Conservation (phyloP, 2,797 vertebrate genomes). For the Holocentrus rufus region DNA sequence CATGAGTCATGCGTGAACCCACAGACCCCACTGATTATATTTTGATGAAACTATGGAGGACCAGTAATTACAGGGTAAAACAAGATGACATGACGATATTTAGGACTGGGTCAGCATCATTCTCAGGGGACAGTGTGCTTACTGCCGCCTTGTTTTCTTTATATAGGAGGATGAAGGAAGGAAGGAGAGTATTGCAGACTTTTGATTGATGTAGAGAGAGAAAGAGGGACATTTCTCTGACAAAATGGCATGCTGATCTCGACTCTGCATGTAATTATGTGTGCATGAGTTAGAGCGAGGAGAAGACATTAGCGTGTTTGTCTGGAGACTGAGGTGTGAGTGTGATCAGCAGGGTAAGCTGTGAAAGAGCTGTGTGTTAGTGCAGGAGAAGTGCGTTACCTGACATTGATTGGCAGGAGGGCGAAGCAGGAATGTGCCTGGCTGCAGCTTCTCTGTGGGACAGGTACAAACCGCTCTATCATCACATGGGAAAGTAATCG, state of each 20-base stretch:
- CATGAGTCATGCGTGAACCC: too few species aligned
- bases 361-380: constrained; percentile 40
- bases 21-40: too few species aligned
- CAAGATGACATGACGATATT: constrained; percentile 5
- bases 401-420: constrained; percentile 66
- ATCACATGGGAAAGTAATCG: constrained; percentile 62
- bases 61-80: too few species aligned
- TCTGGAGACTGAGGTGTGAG: neutral
- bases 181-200: constrained; percentile 28
- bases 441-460: constrained; percentile 52
- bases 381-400: constrained; percentile 35
- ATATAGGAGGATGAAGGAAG: constrained; percentile 38
- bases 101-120: neutral
- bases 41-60: too few species aligned
- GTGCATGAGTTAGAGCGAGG: neutral
- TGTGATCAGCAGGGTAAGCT: constrained; percentile 1
- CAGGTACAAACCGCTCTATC: constrained; percentile 66
- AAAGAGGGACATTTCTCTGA: constrained; percentile 36
- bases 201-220: constrained; percentile 32
- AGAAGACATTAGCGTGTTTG: constrained; percentile 16
- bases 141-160: constrained; percentile 21
- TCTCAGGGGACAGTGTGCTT: neutral
- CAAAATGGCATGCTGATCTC: constrained; percentile 22
- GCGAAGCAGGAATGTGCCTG: constrained; percentile 69
- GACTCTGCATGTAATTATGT: neutral